Conservation (phyloP, 2,888 invertebrate genomes). For the Plusia festucae region DNA sequence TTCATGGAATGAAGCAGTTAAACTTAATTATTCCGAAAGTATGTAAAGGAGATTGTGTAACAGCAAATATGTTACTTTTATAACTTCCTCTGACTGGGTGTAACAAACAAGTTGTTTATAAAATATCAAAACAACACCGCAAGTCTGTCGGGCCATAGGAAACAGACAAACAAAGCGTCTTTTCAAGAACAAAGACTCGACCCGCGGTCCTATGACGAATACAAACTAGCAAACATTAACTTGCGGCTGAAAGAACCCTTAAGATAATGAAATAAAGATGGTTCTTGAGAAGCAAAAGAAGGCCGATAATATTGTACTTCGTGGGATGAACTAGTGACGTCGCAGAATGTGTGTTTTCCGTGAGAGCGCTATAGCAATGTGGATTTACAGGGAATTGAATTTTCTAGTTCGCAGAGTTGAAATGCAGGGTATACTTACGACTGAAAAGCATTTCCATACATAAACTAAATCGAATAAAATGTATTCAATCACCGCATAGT, state of each 20-base stretch:
- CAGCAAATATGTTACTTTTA: slow-evolving; percentile 49
- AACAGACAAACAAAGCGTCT: slow-evolving; percentile 75
- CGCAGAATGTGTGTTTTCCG: slow-evolving; percentile 69
- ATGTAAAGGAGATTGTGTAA: slow-evolving; percentile 22
- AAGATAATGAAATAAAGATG: slow-evolving; percentile 36
- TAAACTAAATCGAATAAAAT: slow-evolving; percentile 18
- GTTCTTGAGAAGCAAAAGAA: slow-evolving; percentile 35
- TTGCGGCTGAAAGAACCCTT: slow-evolving; percentile 40
- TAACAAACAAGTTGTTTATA: slow-evolving; percentile 69
- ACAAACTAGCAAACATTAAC: slow-evolving; percentile 61
- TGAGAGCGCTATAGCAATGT: slow-evolving; percentile 55
- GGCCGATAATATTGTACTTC: slow-evolving; percentile 18
- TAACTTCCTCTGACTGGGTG: slow-evolving; percentile 35
- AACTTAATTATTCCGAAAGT: slow-evolving; percentile 42
- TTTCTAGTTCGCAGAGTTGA: slow-evolving; percentile 42
- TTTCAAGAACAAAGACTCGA: slow-evolving; percentile 76
- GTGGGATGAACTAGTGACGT: slow-evolving; percentile 62
- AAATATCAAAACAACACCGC: slow-evolving; percentile 71
- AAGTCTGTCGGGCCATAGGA: slow-evolving; percentile 64
- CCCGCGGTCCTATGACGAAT: slow-evolving; percentile 70
- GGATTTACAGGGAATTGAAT: slow-evolving; percentile 63
- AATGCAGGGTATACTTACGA: slow-evolving; percentile 8
- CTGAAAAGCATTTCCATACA: slow-evolving; percentile 7
- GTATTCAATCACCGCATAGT: not conserved
- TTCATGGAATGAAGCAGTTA: too few species aligned